Evolutionary conservation across 2,797 vertebrate genomes (phyloP).

Genomic region (Lemur catta): DNA sequence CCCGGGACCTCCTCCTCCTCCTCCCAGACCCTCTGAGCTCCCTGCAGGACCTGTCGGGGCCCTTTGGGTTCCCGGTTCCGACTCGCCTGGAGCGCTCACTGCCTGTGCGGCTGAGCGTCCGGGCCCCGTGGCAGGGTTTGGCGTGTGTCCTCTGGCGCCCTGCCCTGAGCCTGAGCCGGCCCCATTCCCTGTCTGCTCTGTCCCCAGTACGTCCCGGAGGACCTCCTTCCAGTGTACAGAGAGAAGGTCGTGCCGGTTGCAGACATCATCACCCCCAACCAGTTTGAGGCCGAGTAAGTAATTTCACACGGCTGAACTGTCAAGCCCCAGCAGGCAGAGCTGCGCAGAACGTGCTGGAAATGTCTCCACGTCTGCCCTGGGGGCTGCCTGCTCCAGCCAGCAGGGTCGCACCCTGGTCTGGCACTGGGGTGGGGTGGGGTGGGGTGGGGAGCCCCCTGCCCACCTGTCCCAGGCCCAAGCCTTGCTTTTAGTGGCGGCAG

Average conservation of each 20-base stretch:
- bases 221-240: constrained; percentile 95
- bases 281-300: constrained; percentile 99
- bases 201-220: constrained; percentile 93
- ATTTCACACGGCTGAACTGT: fast-evolving
- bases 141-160: not conserved
- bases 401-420: not conserved
- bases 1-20: not conserved
- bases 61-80: not conserved
- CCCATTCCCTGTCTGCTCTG: not conserved
- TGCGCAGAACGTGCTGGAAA: fast-evolving
- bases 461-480: not conserved
- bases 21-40: not conserved
- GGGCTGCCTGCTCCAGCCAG: not conserved
- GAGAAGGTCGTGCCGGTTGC: constrained; percentile 96
- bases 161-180: no score
- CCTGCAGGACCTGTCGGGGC: not conserved
- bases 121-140: not conserved
- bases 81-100: not conserved
- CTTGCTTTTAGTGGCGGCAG: not conserved
- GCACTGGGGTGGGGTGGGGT: not conserved
- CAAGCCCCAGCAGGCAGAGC: fast-evolving
- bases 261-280: constrained; percentile 98
- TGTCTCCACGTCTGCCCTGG: not conserved
- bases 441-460: not conserved
- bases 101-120: fast-evolving